Evolutionary conservation across 1,140 invertebrate genomes (phyloP).

Genomic region (Drosophila busckii): DNA sequence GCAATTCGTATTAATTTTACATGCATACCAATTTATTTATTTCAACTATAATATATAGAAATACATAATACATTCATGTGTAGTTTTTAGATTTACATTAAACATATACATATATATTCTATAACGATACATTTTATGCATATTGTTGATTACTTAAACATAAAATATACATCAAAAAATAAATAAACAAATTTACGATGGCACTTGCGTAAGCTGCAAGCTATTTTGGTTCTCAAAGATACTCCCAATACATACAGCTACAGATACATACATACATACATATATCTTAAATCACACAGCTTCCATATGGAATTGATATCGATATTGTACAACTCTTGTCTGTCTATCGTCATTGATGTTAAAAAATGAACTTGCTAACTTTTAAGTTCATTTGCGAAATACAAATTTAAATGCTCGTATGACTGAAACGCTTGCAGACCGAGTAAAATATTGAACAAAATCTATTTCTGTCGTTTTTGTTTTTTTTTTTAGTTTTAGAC

Average conservation of each 20-base stretch:
- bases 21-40: slow-evolving; percentile 11
- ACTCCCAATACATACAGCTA: slow-evolving; percentile 3
- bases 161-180: slow-evolving; percentile 36
- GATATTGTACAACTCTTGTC: slow-evolving; percentile 16
- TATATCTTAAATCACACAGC: slow-evolving; percentile 29
- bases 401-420: slow-evolving; percentile 15
- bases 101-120: slow-evolving; percentile 76
- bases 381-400: neutral
- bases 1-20: slow-evolving; percentile 58
- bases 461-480: no score
- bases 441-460: no score
- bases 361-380: slow-evolving; percentile 47
- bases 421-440: slow-evolving; percentile 33
- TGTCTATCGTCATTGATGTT: slow-evolving; percentile 65
- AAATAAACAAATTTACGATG: slow-evolving; percentile 19
- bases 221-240: slow-evolving; percentile 44
- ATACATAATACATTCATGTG: slow-evolving; percentile 29
- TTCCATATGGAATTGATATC: slow-evolving; percentile 63
- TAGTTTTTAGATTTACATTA: slow-evolving; percentile 75
- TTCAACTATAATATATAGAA: slow-evolving; percentile 16
- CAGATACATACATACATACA: slow-evolving; percentile 1
- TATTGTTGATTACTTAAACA: slow-evolving; percentile 77
- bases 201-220: slow-evolving; percentile 25
- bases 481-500: slow-evolving; percentile 24
- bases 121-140: slow-evolving; percentile 77